Base-by-base conservation (phyloP, 2,797 vertebrate genomes). In the Tapera naevia region DNA sequence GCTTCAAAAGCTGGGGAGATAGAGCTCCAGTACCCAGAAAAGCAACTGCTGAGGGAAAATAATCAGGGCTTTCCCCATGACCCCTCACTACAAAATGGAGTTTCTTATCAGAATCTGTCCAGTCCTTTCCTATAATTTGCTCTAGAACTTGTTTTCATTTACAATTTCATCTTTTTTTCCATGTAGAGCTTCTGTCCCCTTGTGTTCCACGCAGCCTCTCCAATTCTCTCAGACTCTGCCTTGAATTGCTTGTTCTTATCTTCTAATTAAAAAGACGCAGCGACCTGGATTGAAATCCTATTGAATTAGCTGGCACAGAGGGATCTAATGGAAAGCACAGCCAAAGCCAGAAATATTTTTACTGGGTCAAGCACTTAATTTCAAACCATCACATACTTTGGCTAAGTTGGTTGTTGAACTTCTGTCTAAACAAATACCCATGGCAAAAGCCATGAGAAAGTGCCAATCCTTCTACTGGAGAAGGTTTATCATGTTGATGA, bases 141-240 rank as follows among this genome's bases (percentile, higher is more conserved):
- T 82, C 23, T 57, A 62, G n/a, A 85, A 23, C 9, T 18, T 70
- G 11, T 62, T 87, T 89, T 45, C 64, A 11, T 57, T 81, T 35
- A 9, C 7, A 5, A 8, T 46, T 67, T 35, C 17, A 19, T 48
- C 32, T 58, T 45, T 23, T 67, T 84, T 21, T 13, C 61, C 27
- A 57, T 65, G 35, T 22, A 35, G 10, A 71, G 18, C 18, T 74
- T 37, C 75, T 75, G 13, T 17, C 17, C 11, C 24, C 13, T 50
- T 6, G 5, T 22, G 50, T 81, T 30, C 14, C 50, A 51, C 0
- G 0, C 16, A 65, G 7, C 32, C 41, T 71, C 39, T 57, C 41
- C 21, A 45, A 1, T 61, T 54, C 53, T 43, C 48, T 51, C 53
- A 64, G 39, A 4, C 50, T 61, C 23, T 7, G 16, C 27, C 65